These are phyloP conservation scores for Hyperoplus lanceolatus DNA, from an alignment of 2,797 vertebrate genomes.

Conservation along the genomic window DNA sequence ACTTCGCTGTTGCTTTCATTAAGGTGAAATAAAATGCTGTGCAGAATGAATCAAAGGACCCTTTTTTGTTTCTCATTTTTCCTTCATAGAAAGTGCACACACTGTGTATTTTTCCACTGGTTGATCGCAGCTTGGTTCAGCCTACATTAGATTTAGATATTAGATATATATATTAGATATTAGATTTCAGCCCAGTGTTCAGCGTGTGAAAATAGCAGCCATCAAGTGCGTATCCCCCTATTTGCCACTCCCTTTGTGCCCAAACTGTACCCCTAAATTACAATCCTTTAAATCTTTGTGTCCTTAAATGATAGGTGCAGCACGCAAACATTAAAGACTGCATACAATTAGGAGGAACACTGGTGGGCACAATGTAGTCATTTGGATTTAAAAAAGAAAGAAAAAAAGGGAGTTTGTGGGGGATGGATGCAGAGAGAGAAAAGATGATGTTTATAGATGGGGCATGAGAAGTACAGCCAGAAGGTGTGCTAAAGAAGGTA, in stretches of 20 bases:
- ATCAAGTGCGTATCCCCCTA: conserved; percentile 17
- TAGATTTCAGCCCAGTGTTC: conserved; percentile 19
- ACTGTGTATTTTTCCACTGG: conserved; percentile 16
- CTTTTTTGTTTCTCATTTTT: no score
- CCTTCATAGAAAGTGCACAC: not conserved
- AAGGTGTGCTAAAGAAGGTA: conserved; percentile 57
- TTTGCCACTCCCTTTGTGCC: conserved; percentile 9
- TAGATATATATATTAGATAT: no score
- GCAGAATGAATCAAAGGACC: not conserved
- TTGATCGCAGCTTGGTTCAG: conserved; percentile 24
- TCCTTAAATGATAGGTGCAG: conserved; percentile 21
- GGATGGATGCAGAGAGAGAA: conserved; percentile 26
- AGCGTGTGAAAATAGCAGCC: conserved; percentile 51
- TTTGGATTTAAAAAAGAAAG: conserved; percentile 43
- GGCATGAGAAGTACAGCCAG: conserved; percentile 49
- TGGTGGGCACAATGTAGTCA: conserved; percentile 32
- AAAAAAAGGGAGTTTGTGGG: conserved; percentile 10
- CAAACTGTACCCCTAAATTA: conserved; percentile 19
- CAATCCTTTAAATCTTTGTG: conserved; percentile 10
- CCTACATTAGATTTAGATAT: conserved; percentile 45
- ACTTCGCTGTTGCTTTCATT: conserved; percentile 16
- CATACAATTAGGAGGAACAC: conserved; percentile 37
- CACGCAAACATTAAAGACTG: conserved; percentile 28
- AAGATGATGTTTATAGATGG: conserved; percentile 49
- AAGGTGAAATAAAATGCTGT: conserved; percentile 8